Evolutionary conservation across 2,888 invertebrate genomes (phyloP).

Genomic region (Diaprepes abbreviatus): DNA sequence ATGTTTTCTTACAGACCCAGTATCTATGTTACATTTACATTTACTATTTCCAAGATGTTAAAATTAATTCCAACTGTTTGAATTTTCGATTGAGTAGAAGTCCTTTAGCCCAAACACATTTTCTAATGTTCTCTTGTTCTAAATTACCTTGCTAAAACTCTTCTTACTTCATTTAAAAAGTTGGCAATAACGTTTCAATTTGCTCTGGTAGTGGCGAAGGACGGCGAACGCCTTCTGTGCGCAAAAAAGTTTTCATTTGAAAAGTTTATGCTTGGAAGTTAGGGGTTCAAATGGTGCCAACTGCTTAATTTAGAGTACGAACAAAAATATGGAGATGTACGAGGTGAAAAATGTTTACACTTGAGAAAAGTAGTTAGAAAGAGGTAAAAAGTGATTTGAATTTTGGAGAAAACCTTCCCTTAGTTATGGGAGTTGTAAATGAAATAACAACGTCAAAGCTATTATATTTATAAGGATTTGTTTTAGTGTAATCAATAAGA

Average conservation of each 20-base stretch:
- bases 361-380: constrained; percentile 7
- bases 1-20: too few species aligned
- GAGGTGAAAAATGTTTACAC: constrained; percentile 5
- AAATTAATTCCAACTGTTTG: too few species aligned
- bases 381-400: not conserved
- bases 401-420: too few species aligned
- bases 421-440: too few species aligned
- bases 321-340: constrained; percentile 24
- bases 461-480: too few species aligned
- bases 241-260: constrained; percentile 33
- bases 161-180: constrained; percentile 34
- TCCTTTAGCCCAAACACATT: too few species aligned
- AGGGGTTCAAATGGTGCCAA: constrained; percentile 30
- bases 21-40: too few species aligned
- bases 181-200: constrained; percentile 30
- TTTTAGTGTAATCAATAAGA: too few species aligned
- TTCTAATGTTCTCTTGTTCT: too few species aligned
- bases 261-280: constrained; percentile 30
- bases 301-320: constrained; percentile 18
- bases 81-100: too few species aligned
- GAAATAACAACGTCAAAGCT: too few species aligned
- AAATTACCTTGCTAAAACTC: constrained; percentile 29
- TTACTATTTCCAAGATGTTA: too few species aligned
- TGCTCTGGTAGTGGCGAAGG: constrained; percentile 23
- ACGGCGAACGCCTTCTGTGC: constrained; percentile 16